These are phyloP conservation scores for Sebastes minor DNA, from an alignment of 2,797 vertebrate genomes.

Conservation along the genomic window DNA sequence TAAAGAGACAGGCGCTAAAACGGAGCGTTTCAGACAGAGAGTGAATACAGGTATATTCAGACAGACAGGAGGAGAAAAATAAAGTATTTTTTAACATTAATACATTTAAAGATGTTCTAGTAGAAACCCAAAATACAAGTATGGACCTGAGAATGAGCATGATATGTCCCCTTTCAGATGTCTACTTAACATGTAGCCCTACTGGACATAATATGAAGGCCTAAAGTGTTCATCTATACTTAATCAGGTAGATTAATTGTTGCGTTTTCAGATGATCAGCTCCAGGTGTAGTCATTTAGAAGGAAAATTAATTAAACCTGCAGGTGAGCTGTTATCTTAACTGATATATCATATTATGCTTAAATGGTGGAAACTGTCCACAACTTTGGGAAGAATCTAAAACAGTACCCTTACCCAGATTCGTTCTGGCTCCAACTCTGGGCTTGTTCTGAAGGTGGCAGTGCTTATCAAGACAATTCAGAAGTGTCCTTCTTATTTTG, in stretches of 20 bases:
- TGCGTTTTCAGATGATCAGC: conserved; percentile 8
- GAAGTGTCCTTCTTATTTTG: background rate
- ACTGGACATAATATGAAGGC: conserved; percentile 1
- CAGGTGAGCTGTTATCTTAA: conserved; percentile 49
- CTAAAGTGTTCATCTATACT: conserved; percentile 2
- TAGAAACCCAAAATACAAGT: too few relatives aligned
- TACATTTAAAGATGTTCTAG: too few relatives aligned
- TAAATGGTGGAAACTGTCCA: conserved; percentile 39
- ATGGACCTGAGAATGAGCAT: too few relatives aligned
- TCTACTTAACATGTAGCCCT: background rate
- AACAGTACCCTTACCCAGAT: background rate
- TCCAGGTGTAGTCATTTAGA: conserved; percentile 30
- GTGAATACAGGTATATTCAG: too few relatives aligned
- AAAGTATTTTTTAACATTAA: too few relatives aligned
- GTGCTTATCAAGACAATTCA: background rate
- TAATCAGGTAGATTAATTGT: conserved; percentile 34
- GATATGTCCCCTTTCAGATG: too few relatives aligned
- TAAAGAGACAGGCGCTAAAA: too few relatives aligned
- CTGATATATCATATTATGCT: conserved; percentile 38
- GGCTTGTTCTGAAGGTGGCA: background rate
- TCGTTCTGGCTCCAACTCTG: background rate
- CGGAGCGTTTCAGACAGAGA: too few relatives aligned
- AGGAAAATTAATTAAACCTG: conserved; percentile 61
- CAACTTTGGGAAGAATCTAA: conserved; percentile 26
- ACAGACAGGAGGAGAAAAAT: too few relatives aligned